phyloP scores from a whole-genome alignment of 2,797 vertebrate genomes.

The Acanthopagrus latus region DNA sequence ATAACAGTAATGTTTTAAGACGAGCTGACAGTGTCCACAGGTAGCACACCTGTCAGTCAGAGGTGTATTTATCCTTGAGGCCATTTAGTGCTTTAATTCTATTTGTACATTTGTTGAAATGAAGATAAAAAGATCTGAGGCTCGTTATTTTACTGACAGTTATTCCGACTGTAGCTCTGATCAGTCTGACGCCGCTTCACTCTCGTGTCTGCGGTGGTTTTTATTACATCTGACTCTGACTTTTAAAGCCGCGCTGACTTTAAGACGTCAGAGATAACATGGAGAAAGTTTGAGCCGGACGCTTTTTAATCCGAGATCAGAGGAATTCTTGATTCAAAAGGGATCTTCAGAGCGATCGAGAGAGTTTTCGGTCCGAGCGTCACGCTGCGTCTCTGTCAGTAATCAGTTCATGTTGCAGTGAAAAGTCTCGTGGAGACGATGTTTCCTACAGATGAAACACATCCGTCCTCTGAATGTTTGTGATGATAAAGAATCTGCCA shows the following conservation, averaged over 20 bases:
- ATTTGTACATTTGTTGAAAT: neutral
- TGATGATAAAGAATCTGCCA: too few relatives aligned
- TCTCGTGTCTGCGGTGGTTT: neutral
- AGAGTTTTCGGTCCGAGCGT: neutral
- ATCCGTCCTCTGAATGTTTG: neutral
- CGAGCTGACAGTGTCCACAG: too few relatives aligned
- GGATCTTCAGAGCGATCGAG: slow-evolving; percentile 1
- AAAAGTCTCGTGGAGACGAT: neutral
- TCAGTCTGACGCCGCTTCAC: neutral
- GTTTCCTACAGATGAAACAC: neutral
- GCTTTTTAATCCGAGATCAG: slow-evolving; percentile 26
- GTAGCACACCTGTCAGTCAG: too few relatives aligned
- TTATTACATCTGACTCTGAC: neutral
- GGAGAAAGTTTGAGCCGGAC: neutral
- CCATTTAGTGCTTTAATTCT: too few relatives aligned
- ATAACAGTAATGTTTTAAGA: too few relatives aligned
- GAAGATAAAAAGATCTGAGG: neutral
- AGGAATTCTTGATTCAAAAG: neutral
- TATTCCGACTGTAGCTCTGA: neutral
- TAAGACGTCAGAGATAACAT: neutral
- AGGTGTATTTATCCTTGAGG: too few relatives aligned
- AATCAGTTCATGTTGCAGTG: neutral
- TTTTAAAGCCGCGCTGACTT: neutral
- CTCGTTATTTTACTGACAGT: neutral
- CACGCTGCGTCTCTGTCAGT: slow-evolving; percentile 2